Percentiles rank a stretch among this genome's conserved stretches.
phyloP scores from a whole-genome alignment of 1,140 invertebrate species.

The Euura lappo region DNA sequence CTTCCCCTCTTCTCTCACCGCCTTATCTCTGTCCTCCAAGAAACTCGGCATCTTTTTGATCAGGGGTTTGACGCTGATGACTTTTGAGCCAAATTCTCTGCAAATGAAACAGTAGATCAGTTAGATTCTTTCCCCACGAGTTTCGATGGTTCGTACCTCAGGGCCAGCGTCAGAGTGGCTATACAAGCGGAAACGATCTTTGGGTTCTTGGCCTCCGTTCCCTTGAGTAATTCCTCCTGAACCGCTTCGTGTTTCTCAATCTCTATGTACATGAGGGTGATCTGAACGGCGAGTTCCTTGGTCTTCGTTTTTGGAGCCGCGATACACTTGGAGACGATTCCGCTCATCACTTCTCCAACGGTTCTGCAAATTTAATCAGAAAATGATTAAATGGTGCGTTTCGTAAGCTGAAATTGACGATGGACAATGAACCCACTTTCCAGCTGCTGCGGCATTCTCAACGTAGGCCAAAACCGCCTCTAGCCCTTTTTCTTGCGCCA shows the following conservation, averaged over 20 bases:
- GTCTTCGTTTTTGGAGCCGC: conserved; percentile 90
- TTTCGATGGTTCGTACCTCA: conserved; percentile 61
- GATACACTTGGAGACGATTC: conserved; percentile 91
- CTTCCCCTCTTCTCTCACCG: conserved; percentile 91
- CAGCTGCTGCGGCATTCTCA: conserved; percentile 85
- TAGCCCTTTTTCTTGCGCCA: conserved; percentile 94
- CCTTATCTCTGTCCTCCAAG: conserved; percentile 91
- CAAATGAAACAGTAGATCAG: conserved; percentile 30
- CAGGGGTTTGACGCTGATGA: conserved; percentile 87
- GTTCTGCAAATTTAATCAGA: conserved; percentile 68
- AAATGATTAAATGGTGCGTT: neutral
- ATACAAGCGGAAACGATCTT: conserved; percentile 91
- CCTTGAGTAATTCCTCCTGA: conserved; percentile 91
- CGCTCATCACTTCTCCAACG: conserved; percentile 86
- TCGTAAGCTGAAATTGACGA: too few species aligned
- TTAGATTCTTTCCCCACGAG: neutral
- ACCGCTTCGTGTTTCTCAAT: conserved; percentile 94
- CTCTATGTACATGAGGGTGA: conserved; percentile 93
- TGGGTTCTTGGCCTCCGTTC: conserved; percentile 94
- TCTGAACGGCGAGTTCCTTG: conserved; percentile 87
- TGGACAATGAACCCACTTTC: conserved; percentile 63
- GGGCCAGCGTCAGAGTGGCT: conserved; percentile 73
- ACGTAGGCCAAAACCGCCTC: conserved; percentile 90
- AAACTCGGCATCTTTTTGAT: conserved; percentile 86
- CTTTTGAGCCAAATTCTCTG: conserved; percentile 90